Conservation (phyloP, 2,797 vertebrate species). For the Remorina albescens region DNA sequence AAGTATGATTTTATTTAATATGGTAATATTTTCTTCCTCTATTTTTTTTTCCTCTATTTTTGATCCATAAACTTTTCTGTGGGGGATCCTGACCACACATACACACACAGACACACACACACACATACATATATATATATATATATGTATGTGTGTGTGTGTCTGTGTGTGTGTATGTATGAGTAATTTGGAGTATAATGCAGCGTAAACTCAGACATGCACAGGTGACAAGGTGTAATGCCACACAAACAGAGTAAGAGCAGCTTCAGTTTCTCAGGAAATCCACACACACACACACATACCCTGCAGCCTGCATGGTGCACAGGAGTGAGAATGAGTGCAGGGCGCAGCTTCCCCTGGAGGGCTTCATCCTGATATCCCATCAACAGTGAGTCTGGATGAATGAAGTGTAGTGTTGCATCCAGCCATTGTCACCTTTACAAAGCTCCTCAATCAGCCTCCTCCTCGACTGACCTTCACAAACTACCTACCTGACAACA, state of each 20-base stretch:
- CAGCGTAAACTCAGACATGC: constrained; percentile 22
- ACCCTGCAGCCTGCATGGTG: constrained; percentile 12
- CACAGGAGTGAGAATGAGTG: constrained; percentile 13
- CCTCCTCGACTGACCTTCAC: constrained; percentile 34
- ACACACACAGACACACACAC: neutral
- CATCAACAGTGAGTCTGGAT: constrained; percentile 31
- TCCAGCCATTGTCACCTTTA: constrained; percentile 41
- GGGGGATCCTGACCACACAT: no score
- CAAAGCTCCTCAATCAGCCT: constrained; percentile 44
- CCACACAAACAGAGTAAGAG: neutral
- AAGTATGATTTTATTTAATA: no score
- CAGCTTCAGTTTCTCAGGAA: neutral
- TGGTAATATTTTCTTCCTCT: constrained; percentile 4
- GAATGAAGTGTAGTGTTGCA: constrained; percentile 42
- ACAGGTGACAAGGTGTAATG: neutral
- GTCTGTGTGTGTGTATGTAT: no score
- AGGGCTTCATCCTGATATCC: constrained; percentile 57
- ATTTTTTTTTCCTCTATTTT: constrained; percentile 7
- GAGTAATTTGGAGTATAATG: neutral
- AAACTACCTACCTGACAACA: constrained; percentile 41
- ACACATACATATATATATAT: neutral
- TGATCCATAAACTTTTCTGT: constrained; percentile 1
- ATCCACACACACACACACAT: constrained; percentile 19
- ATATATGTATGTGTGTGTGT: no score
- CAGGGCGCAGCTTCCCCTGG: constrained; percentile 34